phyloP scores from a whole-genome alignment of 2,888 invertebrate species.

The Camponotus fellah region DNA sequence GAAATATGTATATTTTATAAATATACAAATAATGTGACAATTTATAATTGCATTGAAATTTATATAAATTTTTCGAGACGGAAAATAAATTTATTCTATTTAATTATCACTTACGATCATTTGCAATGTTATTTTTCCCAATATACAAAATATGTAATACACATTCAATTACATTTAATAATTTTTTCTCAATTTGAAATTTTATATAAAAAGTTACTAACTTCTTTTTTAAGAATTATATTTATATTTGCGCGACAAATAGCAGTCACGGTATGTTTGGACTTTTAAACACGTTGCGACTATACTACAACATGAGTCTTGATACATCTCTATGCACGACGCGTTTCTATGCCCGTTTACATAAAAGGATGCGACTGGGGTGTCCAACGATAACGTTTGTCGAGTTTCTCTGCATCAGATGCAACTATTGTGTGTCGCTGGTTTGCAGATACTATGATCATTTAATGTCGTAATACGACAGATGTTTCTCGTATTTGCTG shows the following conservation, averaged over 20 bases:
- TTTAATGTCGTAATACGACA: constrained; percentile 6
- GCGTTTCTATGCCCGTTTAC: background rate
- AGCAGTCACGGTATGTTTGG: background rate
- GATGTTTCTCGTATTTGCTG: background rate
- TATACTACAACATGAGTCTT: background rate
- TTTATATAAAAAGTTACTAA: background rate
- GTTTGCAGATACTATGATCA: constrained; percentile 6
- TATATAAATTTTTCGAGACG: constrained; percentile 18
- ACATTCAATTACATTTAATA: background rate
- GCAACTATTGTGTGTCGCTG: constrained; percentile 4
- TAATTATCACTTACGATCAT: background rate
- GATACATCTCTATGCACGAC: constrained; percentile 9
- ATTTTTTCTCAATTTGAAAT: background rate
- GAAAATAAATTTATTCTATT: background rate
- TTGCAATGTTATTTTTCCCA: background rate
- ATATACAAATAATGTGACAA: constrained; percentile 29
- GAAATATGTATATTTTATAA: constrained; percentile 5
- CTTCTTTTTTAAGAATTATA: constrained; percentile 6
- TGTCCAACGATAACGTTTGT: constrained; percentile 22
- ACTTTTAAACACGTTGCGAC: background rate
- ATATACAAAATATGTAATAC: background rate
- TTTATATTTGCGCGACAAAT: constrained; percentile 14
- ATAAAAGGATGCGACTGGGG: constrained; percentile 23
- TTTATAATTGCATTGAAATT: constrained; percentile 37
- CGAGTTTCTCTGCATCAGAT: constrained; percentile 8